phyloP scores from a whole-genome alignment of 2,113 vertebrate species.

The Dromas ardeola region DNA sequence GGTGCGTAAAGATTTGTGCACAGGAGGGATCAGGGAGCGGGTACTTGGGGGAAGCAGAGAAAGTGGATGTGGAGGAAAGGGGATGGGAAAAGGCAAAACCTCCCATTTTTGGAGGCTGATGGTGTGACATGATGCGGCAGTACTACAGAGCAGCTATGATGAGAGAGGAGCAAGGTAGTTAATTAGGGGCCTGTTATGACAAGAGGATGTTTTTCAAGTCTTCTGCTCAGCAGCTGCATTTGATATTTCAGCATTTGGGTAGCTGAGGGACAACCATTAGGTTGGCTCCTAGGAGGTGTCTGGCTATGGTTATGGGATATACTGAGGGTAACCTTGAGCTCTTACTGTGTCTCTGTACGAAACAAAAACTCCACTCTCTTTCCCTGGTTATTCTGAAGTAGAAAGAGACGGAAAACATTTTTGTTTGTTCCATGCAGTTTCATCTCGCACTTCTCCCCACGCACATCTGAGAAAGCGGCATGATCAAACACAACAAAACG shows the following conservation, averaged over 20 bases:
- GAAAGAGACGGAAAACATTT: constrained; percentile 89
- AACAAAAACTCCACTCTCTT: constrained; percentile 82
- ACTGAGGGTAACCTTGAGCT: not conserved
- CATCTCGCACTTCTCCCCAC: constrained; percentile 89
- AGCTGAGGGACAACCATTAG: not conserved
- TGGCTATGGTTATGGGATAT: not conserved
- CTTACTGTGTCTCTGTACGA: constrained; percentile 91
- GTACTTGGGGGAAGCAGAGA: not conserved
- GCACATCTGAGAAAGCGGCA: constrained; percentile 82
- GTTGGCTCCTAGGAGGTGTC: not conserved
- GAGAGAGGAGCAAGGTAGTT: not conserved
- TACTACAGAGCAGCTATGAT: not conserved
- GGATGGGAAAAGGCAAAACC: not conserved
- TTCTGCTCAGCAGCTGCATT: not conserved
- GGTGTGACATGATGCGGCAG: not conserved
- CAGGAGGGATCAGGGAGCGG: not conserved
- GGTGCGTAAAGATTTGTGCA: not conserved
- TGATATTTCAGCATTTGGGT: not conserved
- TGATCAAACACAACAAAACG: constrained; percentile 92
- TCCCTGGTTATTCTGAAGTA: constrained; percentile 72
- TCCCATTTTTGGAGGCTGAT: not conserved
- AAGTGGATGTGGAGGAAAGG: not conserved
- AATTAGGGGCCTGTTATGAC: not conserved
- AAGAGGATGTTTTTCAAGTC: not conserved
- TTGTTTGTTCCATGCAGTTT: constrained; percentile 91